Evolutionary conservation across 2,797 vertebrate genomes (phyloP), one percentile per base, ranked within the genome.

Genomic region (Clarias fuscus): DNA sequence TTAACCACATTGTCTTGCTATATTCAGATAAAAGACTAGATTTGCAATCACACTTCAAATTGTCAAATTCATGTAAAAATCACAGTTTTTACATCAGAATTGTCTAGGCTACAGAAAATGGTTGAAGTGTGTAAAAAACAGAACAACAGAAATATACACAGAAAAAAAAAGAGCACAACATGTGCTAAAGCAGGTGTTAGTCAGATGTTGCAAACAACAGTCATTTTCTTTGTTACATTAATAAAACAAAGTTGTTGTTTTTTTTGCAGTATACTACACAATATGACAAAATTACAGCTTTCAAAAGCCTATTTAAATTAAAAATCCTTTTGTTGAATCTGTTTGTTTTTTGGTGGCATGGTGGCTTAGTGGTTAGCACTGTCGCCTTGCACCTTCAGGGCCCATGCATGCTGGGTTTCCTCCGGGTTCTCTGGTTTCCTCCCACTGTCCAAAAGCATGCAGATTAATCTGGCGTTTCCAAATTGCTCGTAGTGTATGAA

Each of bases 81-180:
- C 53, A 56, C 53, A 56, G 13, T 56, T 56, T 78, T 37, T 78
- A 59, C 27, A 6, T 77, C 18, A 59, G 59, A 86, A 65, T 86
- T 3, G 27, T 22, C 64, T 64, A 58, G 18, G 33, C 27, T 33
- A 53, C 10, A 30, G 24, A 7, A 22, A 2, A 56, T 3, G 43
- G 18, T 86, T 56, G 27, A 85, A 80, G 70, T 81, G 30, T 61
- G 37, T 71, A 17, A 71, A 37, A 72, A 37, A 59, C 20, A 59
- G 22, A 79, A 37, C 33, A 53, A 37, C 10, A 61, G 24, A 62
- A 72, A 80, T 77, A 70, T 20, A 48, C 24, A 27, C 22, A 71
- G 30, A 77, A 53, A 53, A 53, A 53, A 24, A 56, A 7, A 59
- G 53, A 59, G 10, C 18, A n/a, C 20, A 13, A 24, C 17, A 78